Evolutionary conservation across 2,797 vertebrate genomes (phyloP), one percentile per base, ranked within the genome.

Genomic region (Etheostoma nigrum): DNA sequence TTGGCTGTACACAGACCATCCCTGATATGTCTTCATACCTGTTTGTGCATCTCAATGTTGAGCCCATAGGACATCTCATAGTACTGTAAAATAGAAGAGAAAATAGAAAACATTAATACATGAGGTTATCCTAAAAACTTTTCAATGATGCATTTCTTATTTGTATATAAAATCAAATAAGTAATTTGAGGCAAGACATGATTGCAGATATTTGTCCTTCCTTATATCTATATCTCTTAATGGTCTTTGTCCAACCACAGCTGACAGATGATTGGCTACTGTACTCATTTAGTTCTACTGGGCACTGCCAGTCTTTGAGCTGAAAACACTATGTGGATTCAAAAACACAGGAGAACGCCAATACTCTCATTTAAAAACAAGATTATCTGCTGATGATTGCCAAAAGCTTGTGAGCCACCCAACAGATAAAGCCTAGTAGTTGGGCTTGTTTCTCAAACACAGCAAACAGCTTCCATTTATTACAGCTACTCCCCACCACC

Each of bases 1-100:
- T 86, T 81, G 81, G 47, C 81, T 88, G 71, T 54, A 88, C 59
- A 89, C 84, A 81, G 19, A 81, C 40, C 58, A 33, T 52, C 60
- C 48, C 58, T 79, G 82, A 91, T 76, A 82, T 78, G 83, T 78
- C 52, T 82, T 94, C 96, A 95, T 96, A 99, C 98, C 97, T 99
- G 98, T 93, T 99, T 99, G 95, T 99, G 98, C 98, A 99, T 99
- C 93, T 99, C 98, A 86, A 99, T 99, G 93, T 99, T 99, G 93
- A 99, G 96, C 67, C 98, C 98, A 21, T 99, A 99, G 74, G 97
- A 99, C 98, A 99, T 99, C 89, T 99, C 98, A 7, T 99, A 99
- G 92, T 99, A 99, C 98, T 99, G 94, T 7, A 54, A 84, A 79
- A 85, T 0, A 79, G 13, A 76, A 9, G 30, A 27, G 45, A 61